Conservation (phyloP, 2,113 vertebrate genomes). For the Syngnathus typhle region DNA sequence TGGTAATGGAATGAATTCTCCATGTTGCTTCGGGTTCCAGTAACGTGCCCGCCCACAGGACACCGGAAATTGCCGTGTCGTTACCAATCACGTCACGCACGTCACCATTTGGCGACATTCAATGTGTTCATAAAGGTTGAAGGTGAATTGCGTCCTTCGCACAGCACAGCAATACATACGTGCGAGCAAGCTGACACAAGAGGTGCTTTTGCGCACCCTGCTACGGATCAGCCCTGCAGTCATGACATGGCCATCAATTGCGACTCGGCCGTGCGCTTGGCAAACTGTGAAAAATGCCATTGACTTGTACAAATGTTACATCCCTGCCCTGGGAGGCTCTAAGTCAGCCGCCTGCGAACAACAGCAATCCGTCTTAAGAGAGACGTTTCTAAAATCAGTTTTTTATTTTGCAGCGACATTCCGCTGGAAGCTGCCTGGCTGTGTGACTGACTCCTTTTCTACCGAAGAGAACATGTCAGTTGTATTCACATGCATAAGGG, state of each 20-base stretch:
- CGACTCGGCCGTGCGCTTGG: background rate
- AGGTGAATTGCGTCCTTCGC: slow-evolving; percentile 7
- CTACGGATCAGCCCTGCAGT: slow-evolving; percentile 20
- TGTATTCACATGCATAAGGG: background rate
- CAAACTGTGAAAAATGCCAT: slow-evolving; percentile 17
- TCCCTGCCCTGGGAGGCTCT: slow-evolving; percentile 16
- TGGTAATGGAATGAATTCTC: too few species aligned
- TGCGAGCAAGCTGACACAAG: slow-evolving; percentile 4
- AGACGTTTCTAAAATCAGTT: background rate
- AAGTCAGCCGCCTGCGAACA: slow-evolving; percentile 1
- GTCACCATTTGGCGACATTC: background rate
- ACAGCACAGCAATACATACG: background rate
- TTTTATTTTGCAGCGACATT: background rate
- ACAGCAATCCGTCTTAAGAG: slow-evolving; percentile 13
- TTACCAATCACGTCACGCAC: background rate
- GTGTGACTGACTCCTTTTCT: background rate
- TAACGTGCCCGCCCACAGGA: background rate
- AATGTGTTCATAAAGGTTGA: background rate
- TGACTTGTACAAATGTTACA: slow-evolving; percentile 28
- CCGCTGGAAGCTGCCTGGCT: background rate
- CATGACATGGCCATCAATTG: slow-evolving; percentile 17
- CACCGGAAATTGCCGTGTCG: background rate
- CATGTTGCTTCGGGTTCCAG: too few species aligned
- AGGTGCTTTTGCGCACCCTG: background rate
- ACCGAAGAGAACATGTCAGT: background rate